Base-by-base conservation (phyloP, 1,140 invertebrate genomes). In the Trypoxylus dichotomus region DNA sequence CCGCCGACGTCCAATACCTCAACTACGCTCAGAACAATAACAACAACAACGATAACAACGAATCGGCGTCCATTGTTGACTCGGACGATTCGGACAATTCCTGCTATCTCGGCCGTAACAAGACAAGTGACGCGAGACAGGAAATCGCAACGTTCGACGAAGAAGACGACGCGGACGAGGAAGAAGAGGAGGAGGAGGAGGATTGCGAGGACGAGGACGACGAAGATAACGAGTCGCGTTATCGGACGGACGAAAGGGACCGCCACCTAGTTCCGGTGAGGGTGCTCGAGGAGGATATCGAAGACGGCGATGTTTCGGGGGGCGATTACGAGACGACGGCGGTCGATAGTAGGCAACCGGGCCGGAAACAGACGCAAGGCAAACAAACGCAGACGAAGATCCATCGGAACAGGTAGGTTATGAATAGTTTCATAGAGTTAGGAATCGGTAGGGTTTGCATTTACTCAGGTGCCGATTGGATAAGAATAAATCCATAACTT, bases 321-420 rank as follows among this genome's bases (percentile, higher is more conserved):
- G 21, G 29, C 21, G 68, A 72, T 72, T 8, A 25, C 8, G 27
- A 29, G 27, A 29, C 27, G 29, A 15, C 19, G 19, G 21, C 19
- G 19, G 60, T 63, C 60, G 25, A 21, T 24, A 24, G 1, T 19
- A 27, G 13, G 1, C 21, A 63, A 3, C 60, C 2, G 60, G 19
- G n/a, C 3, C 13, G 21, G 21, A 63, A 63, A 19, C 60, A 63
- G 21, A 63, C 60, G 60, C 21, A 21, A 24, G 60, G 60, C 8
- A 63, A 73, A 73, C 71, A 73, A 37, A 73, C 27, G 15, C 27
- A 41, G 25, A 75, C 37, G 42, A 75, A 75, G 29, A 75, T 75
- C 19, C 74, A 75, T 21, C 13, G 74, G 41, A 75, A 75, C 25
- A 43, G 74, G 74, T 75, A 43, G 25, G 37, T 75, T 21, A 63